Evolutionary conservation across 2,113 vertebrate species (phyloP), one percentile per base, ranked within the genome.

Genomic region (Gallinago media): DNA sequence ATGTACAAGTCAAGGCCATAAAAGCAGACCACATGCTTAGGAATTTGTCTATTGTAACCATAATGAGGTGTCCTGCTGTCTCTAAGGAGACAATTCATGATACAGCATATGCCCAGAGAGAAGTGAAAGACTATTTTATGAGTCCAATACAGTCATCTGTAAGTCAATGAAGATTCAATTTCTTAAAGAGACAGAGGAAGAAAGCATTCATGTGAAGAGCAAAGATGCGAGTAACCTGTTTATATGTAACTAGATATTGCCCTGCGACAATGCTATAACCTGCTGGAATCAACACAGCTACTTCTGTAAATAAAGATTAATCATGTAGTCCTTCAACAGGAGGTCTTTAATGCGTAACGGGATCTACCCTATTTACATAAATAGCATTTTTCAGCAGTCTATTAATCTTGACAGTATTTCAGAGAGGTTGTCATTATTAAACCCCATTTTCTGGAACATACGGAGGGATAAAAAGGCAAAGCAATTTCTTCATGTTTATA

Each of bases 31-130:
- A 92, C 96, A 96, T 96, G 95, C 94, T 96, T 96, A 73, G 75
- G 92, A 98, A 97, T 97, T 94, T 97, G 77, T 97, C 96, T 98
- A 94, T 97, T 97, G 92, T 94, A 96, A 95, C 90, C 79, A 70
- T 97, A 98, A 98, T 96, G 95, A 98, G 93, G 95, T 85, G 91
- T 74, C 63, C 92, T 94, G 82, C 92, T 94, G 88, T 97, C 95
- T 98, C 97, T 97, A 93, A 97, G 92, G 91, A 88, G 79, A 95
- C 77, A 88, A 97, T 94, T 96, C 92, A 93, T 90, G 94, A 92
- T 94, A 89, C 75, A 96, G 88, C 94, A 96, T 78, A 79, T 68
- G 84, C 85, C 83, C 66, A 96, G 91, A 96, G 85, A 96, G 40
- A 92, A 73, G 72, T 54, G 50, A 89, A 96, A 96, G 67, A 95